Evolutionary conservation across 2,888 invertebrate genomes (phyloP).

Genomic region (Agriopis leucophaearia): DNA sequence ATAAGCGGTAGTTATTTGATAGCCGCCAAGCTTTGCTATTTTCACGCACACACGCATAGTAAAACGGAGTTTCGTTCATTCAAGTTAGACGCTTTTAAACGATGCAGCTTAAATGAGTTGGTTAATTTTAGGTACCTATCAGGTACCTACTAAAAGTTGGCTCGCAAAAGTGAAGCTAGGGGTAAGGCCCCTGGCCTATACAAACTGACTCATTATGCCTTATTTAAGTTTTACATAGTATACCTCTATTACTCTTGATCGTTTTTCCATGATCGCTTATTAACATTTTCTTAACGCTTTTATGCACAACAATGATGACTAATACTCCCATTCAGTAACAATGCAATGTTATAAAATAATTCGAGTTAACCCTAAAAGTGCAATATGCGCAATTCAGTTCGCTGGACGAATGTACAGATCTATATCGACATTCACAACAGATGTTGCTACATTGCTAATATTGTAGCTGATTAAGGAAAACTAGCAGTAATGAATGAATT

Average conservation of each 20-base stretch:
- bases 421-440: conserved; percentile 35
- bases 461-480: conserved; percentile 14
- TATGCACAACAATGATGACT: conserved; percentile 18
- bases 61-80: too few relatives aligned
- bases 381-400: conserved; percentile 44
- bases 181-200: too few relatives aligned
- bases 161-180: too few relatives aligned
- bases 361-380: conserved; percentile 35
- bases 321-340: conserved; percentile 33
- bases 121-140: too few relatives aligned
- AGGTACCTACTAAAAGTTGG: too few relatives aligned
- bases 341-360: conserved; percentile 18
- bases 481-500: conserved; percentile 7
- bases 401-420: conserved; percentile 23
- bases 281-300: neutral
- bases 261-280: neutral
- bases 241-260: neutral
- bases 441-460: conserved; percentile 43
- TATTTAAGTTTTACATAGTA: too few relatives aligned
- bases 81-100: too few relatives aligned
- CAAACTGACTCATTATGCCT: too few relatives aligned
- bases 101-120: too few relatives aligned
- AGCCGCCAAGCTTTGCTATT: too few relatives aligned
- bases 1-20: too few relatives aligned
- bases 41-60: too few relatives aligned